Percentiles rank a stretch among this genome's conserved stretches.
These are phyloP conservation scores for Phortica okadai DNA, from an alignment of 2,888 invertebrate genomes.

Conservation along the genomic window DNA sequence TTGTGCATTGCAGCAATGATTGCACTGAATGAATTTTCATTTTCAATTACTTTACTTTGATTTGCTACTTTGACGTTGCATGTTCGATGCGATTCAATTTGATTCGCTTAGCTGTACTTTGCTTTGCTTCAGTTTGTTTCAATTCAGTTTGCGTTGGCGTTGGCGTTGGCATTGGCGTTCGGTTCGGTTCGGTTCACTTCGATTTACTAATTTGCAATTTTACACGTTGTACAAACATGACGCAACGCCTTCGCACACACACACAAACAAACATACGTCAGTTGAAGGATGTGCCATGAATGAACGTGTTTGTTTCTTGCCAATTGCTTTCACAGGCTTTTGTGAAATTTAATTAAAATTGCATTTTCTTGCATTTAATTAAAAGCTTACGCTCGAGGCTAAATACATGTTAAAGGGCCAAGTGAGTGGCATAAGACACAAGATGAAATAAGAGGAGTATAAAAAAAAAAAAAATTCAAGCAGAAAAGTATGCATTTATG, in stretches of 20 bases:
- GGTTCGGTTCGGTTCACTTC: background rate
- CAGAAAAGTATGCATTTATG: constrained; percentile 58
- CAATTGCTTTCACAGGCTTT: constrained; percentile 46
- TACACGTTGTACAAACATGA: constrained; percentile 67
- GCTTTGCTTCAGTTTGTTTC: background rate
- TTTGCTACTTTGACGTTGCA: constrained; percentile 49
- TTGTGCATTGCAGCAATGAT: constrained; percentile 1
- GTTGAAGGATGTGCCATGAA: background rate
- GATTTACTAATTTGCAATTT: constrained; percentile 70
- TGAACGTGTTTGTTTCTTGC: constrained; percentile 21
- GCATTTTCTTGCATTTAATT: constrained; percentile 70
- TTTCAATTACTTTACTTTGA: constrained; percentile 68
- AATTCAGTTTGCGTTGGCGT: constrained; percentile 33
- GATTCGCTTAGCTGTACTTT: constrained; percentile 30
- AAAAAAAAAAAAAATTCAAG: constrained; percentile 51
- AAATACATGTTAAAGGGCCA: constrained; percentile 40
- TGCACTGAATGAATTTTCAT: constrained; percentile 64
- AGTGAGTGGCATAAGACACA: background rate
- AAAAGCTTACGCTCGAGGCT: constrained; percentile 59
- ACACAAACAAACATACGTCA: constrained; percentile 32
- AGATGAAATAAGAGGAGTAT: background rate
- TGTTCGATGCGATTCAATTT: constrained; percentile 13
- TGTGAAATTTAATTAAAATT: constrained; percentile 68
- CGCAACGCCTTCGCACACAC: constrained; percentile 32
- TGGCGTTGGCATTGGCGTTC: background rate